phyloP scores from a whole-genome alignment of 2,113 vertebrate species.

The Anarhynchus alexandrinus region DNA sequence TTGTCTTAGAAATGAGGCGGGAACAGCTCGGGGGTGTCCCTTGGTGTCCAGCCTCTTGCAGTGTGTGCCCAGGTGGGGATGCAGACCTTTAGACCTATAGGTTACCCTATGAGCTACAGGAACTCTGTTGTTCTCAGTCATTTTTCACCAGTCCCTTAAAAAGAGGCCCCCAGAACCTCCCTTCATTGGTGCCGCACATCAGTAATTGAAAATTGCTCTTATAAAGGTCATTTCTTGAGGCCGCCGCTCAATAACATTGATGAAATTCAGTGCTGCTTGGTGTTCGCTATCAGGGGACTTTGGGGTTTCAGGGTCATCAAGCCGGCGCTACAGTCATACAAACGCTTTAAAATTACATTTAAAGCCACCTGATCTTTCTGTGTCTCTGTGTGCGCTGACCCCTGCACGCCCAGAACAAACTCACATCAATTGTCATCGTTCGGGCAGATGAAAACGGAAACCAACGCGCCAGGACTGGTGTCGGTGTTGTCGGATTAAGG shows the following conservation, averaged over 20 bases:
- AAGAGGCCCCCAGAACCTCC: background rate
- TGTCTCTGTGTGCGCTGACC: background rate
- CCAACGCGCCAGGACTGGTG: fast-evolving
- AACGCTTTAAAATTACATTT: background rate
- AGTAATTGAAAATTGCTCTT: background rate
- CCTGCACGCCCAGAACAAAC: background rate
- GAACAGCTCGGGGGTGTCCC: too few relatives aligned
- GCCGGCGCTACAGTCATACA: background rate
- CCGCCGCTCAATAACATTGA: fast-evolving
- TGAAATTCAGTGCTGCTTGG: background rate
- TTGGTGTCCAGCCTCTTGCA: background rate
- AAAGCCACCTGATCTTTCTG: background rate
- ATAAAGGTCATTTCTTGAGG: background rate
- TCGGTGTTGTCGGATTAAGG: background rate
- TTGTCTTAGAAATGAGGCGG: background rate
- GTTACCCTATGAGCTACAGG: background rate
- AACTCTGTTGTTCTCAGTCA: background rate
- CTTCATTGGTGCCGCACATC: background rate
- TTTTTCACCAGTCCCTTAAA: background rate
- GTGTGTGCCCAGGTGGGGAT: fast-evolving
- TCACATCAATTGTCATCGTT: fast-evolving
- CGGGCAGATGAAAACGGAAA: background rate
- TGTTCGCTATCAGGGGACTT: background rate
- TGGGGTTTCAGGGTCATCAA: background rate
- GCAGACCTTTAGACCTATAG: fast-evolving